These are phyloP conservation scores for Drosophila sechellia DNA, from an alignment of 1,140 invertebrate species.

Conservation along the genomic window DNA sequence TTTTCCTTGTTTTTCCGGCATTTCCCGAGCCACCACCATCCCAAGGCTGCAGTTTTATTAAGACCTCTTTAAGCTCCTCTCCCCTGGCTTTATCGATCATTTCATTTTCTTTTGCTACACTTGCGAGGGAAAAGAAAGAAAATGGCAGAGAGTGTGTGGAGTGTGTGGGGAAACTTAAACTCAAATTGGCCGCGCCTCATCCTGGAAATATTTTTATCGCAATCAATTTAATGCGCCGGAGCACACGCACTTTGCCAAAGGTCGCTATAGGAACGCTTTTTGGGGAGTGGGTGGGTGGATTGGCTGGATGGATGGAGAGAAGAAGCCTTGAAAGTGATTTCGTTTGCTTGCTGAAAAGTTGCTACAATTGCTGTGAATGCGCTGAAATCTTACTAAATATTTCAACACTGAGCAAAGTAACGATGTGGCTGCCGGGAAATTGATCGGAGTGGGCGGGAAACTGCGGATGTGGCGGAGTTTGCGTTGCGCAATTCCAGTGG, in stretches of 20 bases:
- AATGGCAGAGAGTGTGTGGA: background rate
- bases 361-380: slow-evolving; percentile 56
- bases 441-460: too few species aligned
- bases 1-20: slow-evolving; percentile 32
- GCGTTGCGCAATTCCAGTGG: slow-evolving; percentile 10
- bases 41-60: slow-evolving; percentile 67
- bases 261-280: slow-evolving; percentile 55
- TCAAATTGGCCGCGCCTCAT: slow-evolving; percentile 48
- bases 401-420: slow-evolving; percentile 56
- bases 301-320: background rate
- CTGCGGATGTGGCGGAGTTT: background rate
- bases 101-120: slow-evolving; percentile 48
- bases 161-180: slow-evolving; percentile 12
- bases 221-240: slow-evolving; percentile 78
- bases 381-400: slow-evolving; percentile 77
- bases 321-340: slow-evolving; percentile 57
- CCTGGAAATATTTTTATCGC: slow-evolving; percentile 67
- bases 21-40: slow-evolving; percentile 57
- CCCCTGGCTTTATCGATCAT: slow-evolving; percentile 39
- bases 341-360: slow-evolving; percentile 59
- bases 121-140: slow-evolving; percentile 20
- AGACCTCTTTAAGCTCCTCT: slow-evolving; percentile 10
- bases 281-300: slow-evolving; percentile 9
- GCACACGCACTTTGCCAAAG: slow-evolving; percentile 68
- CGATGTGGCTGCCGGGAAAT: slow-evolving; percentile 16